phyloP scores from a whole-genome alignment of 2,888 invertebrate genomes.

The Lasioglossum marginatum region DNA sequence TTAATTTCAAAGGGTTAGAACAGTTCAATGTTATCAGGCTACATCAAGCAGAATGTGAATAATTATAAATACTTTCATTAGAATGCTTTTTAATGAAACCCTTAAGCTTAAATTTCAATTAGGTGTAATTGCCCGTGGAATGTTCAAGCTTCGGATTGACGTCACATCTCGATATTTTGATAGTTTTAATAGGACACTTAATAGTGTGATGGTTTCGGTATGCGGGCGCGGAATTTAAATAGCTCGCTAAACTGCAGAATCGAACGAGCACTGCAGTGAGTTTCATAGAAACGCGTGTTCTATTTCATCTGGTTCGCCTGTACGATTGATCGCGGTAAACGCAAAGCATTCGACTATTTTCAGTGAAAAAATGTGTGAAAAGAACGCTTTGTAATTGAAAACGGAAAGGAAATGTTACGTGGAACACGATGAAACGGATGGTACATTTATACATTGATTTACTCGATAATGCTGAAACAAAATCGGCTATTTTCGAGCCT shows the following conservation, averaged over 20 bases:
- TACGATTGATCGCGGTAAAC: not conserved
- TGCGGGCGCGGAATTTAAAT: not conserved
- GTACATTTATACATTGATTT: not conserved
- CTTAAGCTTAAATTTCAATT: not conserved
- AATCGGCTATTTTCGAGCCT: not conserved
- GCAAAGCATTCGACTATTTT: not conserved
- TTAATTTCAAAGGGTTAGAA: no score
- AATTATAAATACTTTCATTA: not conserved
- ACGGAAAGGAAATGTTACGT: not conserved
- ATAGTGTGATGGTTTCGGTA: not conserved
- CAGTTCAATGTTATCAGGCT: no score
- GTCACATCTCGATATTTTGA: not conserved
- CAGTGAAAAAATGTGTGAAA: not conserved
- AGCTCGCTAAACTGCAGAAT: not conserved
- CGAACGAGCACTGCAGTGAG: not conserved
- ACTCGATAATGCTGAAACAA: not conserved
- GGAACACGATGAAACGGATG: no score
- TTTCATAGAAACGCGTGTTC: not conserved
- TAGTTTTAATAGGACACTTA: not conserved
- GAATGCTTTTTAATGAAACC: not conserved
- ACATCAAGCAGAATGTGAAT: no score
- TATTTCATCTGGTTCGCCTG: not conserved
- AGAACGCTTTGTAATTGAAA: not conserved
- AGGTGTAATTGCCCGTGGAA: not conserved
- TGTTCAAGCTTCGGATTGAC: no score